A percentile compares a stretch with the other conserved stretches of the same genome.
Evolutionary conservation across 2,113 vertebrate species (phyloP).

Genomic region (Tricholaema leucomelas): DNA sequence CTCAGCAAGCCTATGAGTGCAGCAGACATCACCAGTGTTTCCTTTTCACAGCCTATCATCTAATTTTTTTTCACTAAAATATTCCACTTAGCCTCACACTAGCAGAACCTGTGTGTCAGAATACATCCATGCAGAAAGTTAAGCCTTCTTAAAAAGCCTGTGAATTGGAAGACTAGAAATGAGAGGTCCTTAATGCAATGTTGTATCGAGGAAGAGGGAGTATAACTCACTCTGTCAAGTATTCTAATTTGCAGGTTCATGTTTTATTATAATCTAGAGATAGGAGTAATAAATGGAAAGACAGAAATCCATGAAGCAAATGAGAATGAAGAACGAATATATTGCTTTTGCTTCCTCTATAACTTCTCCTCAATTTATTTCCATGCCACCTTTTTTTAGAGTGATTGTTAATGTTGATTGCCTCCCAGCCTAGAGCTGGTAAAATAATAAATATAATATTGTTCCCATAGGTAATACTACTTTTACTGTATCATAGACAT

Average conservation of each 20-base stretch:
- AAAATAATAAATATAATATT: conserved; percentile 16
- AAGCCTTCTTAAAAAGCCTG: background rate
- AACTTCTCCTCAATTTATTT: background rate
- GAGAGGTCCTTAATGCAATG: background rate
- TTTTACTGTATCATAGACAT: background rate
- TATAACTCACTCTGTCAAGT: background rate
- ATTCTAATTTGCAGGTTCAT: background rate
- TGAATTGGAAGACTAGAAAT: background rate
- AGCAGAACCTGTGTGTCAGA: background rate
- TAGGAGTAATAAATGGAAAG: background rate
- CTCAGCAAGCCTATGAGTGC: no score
- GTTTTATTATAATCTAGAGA: background rate
- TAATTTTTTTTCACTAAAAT: no score
- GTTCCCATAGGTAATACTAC: conserved; percentile 15
- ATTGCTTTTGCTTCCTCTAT: background rate
- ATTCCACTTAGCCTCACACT: no score
- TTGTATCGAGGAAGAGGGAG: background rate
- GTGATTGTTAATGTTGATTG: conserved; percentile 10
- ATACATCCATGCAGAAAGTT: background rate
- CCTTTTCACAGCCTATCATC: no score
- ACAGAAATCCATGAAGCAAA: background rate
- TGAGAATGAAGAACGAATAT: background rate
- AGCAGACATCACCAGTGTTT: no score
- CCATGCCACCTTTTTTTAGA: background rate
- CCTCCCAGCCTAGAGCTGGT: background rate